Conservation (phyloP, 2,113 vertebrate genomes). For the Oophaga pumilio region DNA sequence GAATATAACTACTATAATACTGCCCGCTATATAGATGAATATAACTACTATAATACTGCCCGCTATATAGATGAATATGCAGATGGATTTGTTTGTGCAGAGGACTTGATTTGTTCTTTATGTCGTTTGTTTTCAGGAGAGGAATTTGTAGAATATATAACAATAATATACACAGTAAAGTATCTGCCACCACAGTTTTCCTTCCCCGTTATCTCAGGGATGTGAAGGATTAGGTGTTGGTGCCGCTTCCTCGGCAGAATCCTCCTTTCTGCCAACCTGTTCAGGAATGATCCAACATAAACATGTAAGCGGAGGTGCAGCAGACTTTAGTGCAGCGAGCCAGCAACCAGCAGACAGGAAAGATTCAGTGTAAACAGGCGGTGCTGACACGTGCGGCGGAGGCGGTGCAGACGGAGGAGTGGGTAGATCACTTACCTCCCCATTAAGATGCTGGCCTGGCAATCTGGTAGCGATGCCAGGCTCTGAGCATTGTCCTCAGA, state of each 20-base stretch:
- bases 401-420: not conserved
- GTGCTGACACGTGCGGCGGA: not conserved
- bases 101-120: too few relatives aligned
- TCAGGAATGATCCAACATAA: slow-evolving; percentile 1
- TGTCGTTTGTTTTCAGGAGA: too few relatives aligned
- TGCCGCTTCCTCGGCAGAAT: too few relatives aligned
- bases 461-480: slow-evolving; percentile 73
- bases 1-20: slow-evolving; percentile 4
- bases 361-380: not conserved
- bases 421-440: slow-evolving; percentile 77
- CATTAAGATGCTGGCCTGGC: slow-evolving; percentile 98
- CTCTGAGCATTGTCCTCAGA: slow-evolving; percentile 76
- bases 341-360: not conserved
- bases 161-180: too few relatives aligned
- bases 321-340: too few relatives aligned
- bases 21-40: not conserved
- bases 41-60: slow-evolving; percentile 4
- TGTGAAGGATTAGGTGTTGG: too few relatives aligned
- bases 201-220: slow-evolving; percentile 53
- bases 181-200: too few relatives aligned
- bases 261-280: too few relatives aligned
- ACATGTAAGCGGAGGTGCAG: not conserved
- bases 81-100: too few relatives aligned
- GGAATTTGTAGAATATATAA: too few relatives aligned
- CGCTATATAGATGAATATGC: not conserved